Percentiles rank a stretch among this genome's conserved stretches.
Evolutionary conservation across 2,888 invertebrate species (phyloP).

Genomic region (Amblyjoppa fuscipennis): DNA sequence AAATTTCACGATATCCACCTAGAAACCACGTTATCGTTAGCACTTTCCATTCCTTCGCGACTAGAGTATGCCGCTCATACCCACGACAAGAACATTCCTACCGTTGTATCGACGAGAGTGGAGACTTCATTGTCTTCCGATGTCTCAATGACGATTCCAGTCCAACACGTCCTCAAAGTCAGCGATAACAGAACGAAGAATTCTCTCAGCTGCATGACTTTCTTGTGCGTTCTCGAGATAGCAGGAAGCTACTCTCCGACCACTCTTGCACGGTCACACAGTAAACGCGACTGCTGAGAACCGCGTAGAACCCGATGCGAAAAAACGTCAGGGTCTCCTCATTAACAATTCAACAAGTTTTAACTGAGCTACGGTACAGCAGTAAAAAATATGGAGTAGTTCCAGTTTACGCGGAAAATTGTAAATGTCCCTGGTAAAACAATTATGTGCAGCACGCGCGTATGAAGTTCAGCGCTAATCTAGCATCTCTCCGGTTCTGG

Average conservation of each 20-base stretch:
- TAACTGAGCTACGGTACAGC: no score
- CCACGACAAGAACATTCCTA: background rate
- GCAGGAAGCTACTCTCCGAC: background rate
- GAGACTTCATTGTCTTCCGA: background rate
- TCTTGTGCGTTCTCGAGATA: background rate
- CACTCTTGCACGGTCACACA: background rate
- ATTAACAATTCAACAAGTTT: no score
- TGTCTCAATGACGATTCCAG: background rate
- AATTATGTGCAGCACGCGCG: background rate
- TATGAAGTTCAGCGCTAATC: background rate
- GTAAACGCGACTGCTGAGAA: background rate
- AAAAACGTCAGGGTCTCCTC: background rate
- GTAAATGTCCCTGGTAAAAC: background rate
- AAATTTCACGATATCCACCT: slow-evolving; percentile 17
- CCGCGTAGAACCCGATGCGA: background rate
- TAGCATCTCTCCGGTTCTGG: background rate
- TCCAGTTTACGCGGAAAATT: background rate
- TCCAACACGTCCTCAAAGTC: background rate
- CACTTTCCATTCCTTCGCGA: background rate
- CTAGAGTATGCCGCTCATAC: background rate
- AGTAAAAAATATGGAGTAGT: no score
- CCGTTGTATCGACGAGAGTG: slow-evolving; percentile 9
- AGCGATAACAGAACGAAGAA: background rate
- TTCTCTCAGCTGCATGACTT: background rate
- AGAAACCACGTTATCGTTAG: background rate